Evolutionary conservation across 2,888 invertebrate genomes (phyloP), one percentile per base, ranked within the genome.

Genomic region (Willowsia nigromaculata): DNA sequence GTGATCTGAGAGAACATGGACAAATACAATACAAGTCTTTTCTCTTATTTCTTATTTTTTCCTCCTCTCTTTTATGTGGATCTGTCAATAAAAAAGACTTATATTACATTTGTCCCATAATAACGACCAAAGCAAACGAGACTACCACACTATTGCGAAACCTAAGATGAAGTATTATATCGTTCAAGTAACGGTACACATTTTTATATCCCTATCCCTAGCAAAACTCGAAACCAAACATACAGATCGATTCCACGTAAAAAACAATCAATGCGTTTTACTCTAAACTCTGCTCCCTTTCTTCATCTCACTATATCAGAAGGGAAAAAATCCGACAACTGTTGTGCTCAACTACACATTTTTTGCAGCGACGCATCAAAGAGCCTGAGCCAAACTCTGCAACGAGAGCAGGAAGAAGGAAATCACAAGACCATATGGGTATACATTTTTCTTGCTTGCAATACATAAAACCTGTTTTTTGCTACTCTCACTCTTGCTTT

Each of bases 341-440:
- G 62, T 33, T 47, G 84, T 50, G 40, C 71, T 13, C 50, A 56
- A 56, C 84, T 53, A 59, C 27, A 68, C 9, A 53, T 27, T 27
- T 62, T 82, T 83, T 83, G 65, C 81, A 81, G 40, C n/a, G n/a
- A 62, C 40, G 33, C 30, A 59, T 11, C 43, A 76, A 47, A 3
- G 7, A 40, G 59, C 1, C 68, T 37, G 37, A 15, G 68, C n/a
- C 27, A 11, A 30, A 7, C 62, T 62, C 11, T 11, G 15, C 37
- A 1, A 74, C 74, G 33, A 68, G 40, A 59, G 59, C 40, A 71
- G 62, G 71, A 62, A 83, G 65, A 15, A 62, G 78, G 62, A 78
- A 85, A 85, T 85, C 59, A 76, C 43, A 71, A 40, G 71, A 71
- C 25, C 71, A 71, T 22, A 65, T 43, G 43, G 1, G n/a, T 30